Evolutionary conservation across 2,888 invertebrate genomes (phyloP).

Genomic region (Opisthograptis luteolata): DNA sequence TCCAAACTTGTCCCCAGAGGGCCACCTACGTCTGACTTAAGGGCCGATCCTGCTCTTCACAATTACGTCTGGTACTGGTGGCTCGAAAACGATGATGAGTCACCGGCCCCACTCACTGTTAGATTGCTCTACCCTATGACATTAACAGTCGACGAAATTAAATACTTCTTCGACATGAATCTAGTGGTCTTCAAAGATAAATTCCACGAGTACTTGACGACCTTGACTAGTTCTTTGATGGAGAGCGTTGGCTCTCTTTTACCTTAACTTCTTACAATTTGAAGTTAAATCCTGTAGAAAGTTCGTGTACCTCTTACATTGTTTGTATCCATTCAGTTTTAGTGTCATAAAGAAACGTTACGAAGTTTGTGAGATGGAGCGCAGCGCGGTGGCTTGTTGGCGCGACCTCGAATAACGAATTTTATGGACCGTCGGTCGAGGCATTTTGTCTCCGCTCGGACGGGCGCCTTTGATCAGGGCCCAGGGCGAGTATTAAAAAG

Average conservation of each 20-base stretch:
- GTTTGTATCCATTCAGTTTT: constrained; percentile 25
- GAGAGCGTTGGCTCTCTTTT: constrained; percentile 37
- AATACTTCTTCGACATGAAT: constrained; percentile 52
- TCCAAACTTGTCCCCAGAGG: constrained; percentile 46
- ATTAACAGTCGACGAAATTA: constrained; percentile 47
- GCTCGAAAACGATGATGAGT: constrained; percentile 47
- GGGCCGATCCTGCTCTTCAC: constrained; percentile 48
- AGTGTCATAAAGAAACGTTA: constrained; percentile 34
- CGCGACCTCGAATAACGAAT: constrained; percentile 57
- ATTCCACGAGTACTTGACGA: constrained; percentile 43
- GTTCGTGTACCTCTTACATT: constrained; percentile 25
- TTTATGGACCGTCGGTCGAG: constrained; percentile 60
- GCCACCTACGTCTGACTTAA: constrained; percentile 40
- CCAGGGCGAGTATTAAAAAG: constrained; percentile 70
- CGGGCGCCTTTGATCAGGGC: constrained; percentile 69
- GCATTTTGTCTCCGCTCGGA: constrained; percentile 60
- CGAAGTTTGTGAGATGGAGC: constrained; percentile 31
- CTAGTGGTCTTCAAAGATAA: constrained; percentile 46
- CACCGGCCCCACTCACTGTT: constrained; percentile 31
- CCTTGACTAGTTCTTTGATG: constrained; percentile 46
- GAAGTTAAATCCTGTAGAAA: not conserved
- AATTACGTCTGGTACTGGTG: constrained; percentile 55
- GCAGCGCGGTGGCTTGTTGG: constrained; percentile 39
- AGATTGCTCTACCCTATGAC: constrained; percentile 50
- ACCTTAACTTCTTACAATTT: not conserved